Conservation (phyloP, 2,888 invertebrate species). For the Conus canariensis region DNA sequence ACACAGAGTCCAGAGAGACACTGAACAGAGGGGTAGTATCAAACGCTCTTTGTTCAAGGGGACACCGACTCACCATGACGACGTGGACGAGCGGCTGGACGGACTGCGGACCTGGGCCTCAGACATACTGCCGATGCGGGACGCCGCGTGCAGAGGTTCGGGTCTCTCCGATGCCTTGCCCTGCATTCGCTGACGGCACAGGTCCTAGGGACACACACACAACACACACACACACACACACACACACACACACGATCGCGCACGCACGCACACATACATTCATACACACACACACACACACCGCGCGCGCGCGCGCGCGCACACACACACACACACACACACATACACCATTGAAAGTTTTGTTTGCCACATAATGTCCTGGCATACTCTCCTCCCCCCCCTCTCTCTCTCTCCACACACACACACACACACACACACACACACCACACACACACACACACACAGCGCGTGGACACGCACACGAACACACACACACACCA, state of each 20-base stretch:
- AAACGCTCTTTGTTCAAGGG: too few species aligned
- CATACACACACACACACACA: not conserved
- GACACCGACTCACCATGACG: constrained; percentile 86
- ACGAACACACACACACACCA: too few species aligned
- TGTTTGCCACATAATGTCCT: too few species aligned
- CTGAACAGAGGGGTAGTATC: too few species aligned
- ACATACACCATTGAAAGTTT: not conserved
- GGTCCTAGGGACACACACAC: constrained; percentile 72
- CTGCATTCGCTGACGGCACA: constrained; percentile 89
- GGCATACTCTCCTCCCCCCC: too few species aligned
- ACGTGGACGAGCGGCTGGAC: constrained; percentile 93
- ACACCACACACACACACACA: too few species aligned
- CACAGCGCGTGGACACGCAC: too few species aligned
- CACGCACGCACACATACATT: not conserved
- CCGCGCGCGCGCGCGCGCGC: too few species aligned
- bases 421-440: too few species aligned
- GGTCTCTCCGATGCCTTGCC: constrained; percentile 85
- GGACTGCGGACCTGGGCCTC: constrained; percentile 87
- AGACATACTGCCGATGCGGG: constrained; percentile 87
- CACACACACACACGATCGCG: not conserved
- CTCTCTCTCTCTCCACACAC: too few species aligned
- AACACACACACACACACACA: not conserved
- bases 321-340: not conserved
- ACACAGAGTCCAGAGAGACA: too few species aligned
- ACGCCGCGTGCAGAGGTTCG: constrained; percentile 82